Conservation (phyloP, 2,113 vertebrate species). For the Electrona antarctica region DNA sequence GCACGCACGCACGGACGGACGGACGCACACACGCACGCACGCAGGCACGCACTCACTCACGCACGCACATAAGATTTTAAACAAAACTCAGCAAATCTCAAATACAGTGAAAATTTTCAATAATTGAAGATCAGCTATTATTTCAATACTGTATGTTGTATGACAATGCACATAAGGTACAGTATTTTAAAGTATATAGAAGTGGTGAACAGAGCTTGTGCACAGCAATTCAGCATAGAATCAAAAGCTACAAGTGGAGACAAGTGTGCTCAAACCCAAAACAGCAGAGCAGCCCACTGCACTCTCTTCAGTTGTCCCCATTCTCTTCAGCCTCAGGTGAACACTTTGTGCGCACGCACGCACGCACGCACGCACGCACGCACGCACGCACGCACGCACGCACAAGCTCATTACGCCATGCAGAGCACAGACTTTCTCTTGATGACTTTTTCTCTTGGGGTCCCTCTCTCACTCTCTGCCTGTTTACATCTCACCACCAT, state of each 20-base stretch:
- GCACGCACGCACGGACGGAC: not conserved
- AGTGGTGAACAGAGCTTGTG: no score
- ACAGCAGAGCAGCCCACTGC: conserved; percentile 35
- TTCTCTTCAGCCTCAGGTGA: conserved; percentile 44
- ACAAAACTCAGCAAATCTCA: no score
- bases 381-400: not conserved
- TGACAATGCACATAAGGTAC: not conserved
- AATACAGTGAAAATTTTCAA: no score
- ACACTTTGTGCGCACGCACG: conserved; percentile 16
- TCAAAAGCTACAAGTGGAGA: conserved; percentile 18
- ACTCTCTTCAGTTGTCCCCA: conserved; percentile 41
- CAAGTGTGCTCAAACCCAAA: conserved; percentile 32
- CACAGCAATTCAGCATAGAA: conserved; percentile 7
- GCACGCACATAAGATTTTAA: not conserved
- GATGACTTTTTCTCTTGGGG: conserved; percentile 13
- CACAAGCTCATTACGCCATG: conserved; percentile 17
- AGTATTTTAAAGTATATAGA: no score
- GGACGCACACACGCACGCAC: not conserved
- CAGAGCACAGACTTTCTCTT: conserved; percentile 5
- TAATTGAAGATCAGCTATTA: no score
- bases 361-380: not conserved
- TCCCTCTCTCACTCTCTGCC: conserved; percentile 5
- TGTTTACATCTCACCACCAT: not conserved
- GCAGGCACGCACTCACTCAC: conserved; percentile 10
- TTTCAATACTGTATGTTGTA: no score